phyloP scores from a whole-genome alignment of 2,113 vertebrate species.

The Anhinga anhinga region DNA sequence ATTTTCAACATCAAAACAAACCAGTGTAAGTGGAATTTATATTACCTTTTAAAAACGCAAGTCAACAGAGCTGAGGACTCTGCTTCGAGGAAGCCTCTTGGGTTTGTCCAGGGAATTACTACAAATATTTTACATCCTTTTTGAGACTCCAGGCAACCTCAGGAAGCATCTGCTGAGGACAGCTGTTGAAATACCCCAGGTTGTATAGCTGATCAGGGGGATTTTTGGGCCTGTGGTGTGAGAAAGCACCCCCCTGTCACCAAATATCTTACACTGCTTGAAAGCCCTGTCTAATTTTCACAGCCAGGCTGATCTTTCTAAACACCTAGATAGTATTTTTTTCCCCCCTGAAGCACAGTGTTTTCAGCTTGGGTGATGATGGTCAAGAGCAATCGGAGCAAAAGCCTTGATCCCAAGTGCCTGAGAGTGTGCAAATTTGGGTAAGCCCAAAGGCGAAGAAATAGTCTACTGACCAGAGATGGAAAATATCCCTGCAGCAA shows the following conservation, averaged over 20 bases:
- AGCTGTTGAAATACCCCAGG: not conserved
- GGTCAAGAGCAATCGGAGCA: not conserved
- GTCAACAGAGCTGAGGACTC: constrained; percentile 73
- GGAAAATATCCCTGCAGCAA: not conserved
- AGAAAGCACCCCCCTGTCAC: not conserved
- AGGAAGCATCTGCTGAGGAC: not conserved
- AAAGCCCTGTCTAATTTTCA: not conserved
- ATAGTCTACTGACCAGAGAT: not conserved
- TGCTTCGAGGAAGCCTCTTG: constrained; percentile 51
- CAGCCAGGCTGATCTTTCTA: not conserved
- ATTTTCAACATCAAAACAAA: constrained; percentile 82
- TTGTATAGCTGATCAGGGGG: not conserved
- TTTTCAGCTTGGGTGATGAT: not conserved
- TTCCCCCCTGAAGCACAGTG: rapidly evolving
- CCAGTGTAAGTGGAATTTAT: constrained; percentile 72
- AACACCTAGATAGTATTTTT: not conserved
- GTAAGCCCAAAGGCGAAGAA: not conserved
- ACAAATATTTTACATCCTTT: constrained; percentile 45
- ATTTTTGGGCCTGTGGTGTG: not conserved
- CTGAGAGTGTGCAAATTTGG: not conserved
- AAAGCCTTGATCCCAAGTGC: not conserved
- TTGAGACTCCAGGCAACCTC: constrained; percentile 19
- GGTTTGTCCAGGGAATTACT: constrained; percentile 46
- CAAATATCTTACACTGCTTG: not conserved
- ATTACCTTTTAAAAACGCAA: constrained; percentile 71